A percentile compares a stretch with the other conserved stretches of the same genome.
These are phyloP conservation scores for Drosophila trapezifrons DNA, from an alignment of 1,140 invertebrate species.

Conservation along the genomic window DNA sequence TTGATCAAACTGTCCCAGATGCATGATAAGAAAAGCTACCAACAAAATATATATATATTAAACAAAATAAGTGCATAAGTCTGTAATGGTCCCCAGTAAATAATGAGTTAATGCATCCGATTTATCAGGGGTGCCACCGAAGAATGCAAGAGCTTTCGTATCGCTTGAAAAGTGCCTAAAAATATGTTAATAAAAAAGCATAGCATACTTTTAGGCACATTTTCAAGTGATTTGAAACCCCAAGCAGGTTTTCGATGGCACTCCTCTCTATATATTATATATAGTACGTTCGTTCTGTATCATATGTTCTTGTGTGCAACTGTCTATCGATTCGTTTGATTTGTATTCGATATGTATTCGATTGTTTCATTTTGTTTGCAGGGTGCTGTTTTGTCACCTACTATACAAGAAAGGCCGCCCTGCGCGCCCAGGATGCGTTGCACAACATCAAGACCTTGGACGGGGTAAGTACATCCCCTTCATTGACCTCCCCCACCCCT, in stretches of 20 bases:
- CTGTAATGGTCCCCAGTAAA: slow-evolving; percentile 26
- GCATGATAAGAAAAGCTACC: slow-evolving; percentile 39
- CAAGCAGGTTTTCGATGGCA: not conserved
- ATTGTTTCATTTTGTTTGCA: slow-evolving; percentile 91
- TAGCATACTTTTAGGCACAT: not conserved
- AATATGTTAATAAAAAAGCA: not conserved
- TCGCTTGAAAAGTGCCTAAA: too few species aligned
- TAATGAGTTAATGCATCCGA: slow-evolving; percentile 19
- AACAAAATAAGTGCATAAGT: slow-evolving; percentile 6
- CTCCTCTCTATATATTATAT: slow-evolving; percentile 3
- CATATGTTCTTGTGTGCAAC: slow-evolving; percentile 57
- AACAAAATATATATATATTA: not conserved
- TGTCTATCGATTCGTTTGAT: slow-evolving; percentile 63
- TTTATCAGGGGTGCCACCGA: not conserved
- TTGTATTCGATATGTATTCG: slow-evolving; percentile 81
- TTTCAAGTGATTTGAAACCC: too few species aligned
- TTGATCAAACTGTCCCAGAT: not conserved
- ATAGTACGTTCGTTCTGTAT: slow-evolving; percentile 54
- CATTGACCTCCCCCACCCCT: slow-evolving; percentile 4
- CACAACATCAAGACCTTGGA: slow-evolving; percentile 99
- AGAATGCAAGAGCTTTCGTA: not conserved
- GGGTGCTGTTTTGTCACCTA: slow-evolving; percentile 99
- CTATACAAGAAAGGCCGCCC: slow-evolving; percentile 97
- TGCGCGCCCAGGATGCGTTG: slow-evolving; percentile 98
- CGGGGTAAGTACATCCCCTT: slow-evolving; percentile 91